Percentiles rank a stretch among this genome's conserved stretches.
phyloP scores from a whole-genome alignment of 2,888 invertebrate species.

The Rhagium mordax region DNA sequence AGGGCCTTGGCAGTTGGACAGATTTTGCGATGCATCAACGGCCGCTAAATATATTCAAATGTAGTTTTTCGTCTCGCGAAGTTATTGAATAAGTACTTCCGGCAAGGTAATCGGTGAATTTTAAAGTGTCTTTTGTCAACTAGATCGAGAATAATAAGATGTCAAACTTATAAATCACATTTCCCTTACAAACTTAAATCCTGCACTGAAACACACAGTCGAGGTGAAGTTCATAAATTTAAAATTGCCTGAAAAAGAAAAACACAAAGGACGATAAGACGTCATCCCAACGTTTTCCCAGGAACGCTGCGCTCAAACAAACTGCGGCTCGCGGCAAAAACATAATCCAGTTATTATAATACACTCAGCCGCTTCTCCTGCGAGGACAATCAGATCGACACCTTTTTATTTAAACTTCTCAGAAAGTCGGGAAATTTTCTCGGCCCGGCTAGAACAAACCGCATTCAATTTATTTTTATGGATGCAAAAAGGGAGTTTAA shows the following conservation, averaged over 20 bases:
- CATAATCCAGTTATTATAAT: constrained; percentile 64
- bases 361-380: constrained; percentile 55
- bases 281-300: constrained; percentile 31
- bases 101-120: constrained; percentile 49
- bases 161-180: constrained; percentile 59
- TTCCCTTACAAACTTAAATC: constrained; percentile 54
- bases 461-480: constrained; percentile 31
- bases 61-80: constrained; percentile 37
- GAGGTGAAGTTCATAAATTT: constrained; percentile 54
- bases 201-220: constrained; percentile 48
- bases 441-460: constrained; percentile 23
- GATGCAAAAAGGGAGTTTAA: neutral
- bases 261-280: constrained; percentile 51
- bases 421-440: constrained; percentile 42
- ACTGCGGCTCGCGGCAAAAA: constrained; percentile 55
- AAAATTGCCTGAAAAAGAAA: constrained; percentile 44
- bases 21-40: constrained; percentile 1
- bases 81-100: constrained; percentile 48
- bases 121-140: constrained; percentile 52
- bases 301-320: constrained; percentile 51
- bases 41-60: constrained; percentile 42
- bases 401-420: constrained; percentile 57
- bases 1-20: neutral
- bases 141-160: constrained; percentile 53
- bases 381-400: constrained; percentile 57